A percentile compares a stretch with the other conserved stretches of the same genome.
Conservation (phyloP, 2,888 invertebrate genomes). For the Tachina lurida region DNA sequence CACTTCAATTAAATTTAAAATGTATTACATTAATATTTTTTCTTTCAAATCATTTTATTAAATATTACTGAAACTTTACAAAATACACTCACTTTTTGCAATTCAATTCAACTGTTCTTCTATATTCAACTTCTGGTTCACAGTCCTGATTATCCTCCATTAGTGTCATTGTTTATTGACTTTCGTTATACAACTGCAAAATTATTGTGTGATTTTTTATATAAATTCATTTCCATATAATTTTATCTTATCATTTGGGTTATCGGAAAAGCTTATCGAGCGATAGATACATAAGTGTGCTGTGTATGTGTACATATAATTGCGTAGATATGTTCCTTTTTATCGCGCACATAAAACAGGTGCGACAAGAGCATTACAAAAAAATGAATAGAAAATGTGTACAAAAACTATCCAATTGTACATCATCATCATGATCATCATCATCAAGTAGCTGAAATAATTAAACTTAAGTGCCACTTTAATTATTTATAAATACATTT, state of each 20-base stretch:
- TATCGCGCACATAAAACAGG: background rate
- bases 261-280: background rate
- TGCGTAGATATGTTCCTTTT: conserved; percentile 3
- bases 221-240: background rate
- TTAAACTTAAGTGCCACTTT: too few species aligned
- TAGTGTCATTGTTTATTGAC: conserved; percentile 57
- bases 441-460: too few species aligned
- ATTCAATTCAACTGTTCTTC: background rate
- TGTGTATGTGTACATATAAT: background rate
- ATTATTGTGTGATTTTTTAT: conserved; percentile 7
- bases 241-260: conserved; percentile 42
- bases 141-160: conserved; percentile 4
- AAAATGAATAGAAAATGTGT: background rate
- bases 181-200: conserved; percentile 36
- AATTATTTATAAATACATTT: too few species aligned
- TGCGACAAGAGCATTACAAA: background rate
- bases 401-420: too few species aligned
- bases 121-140: background rate
- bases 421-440: too few species aligned
- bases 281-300: background rate
- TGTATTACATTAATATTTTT: too few species aligned
- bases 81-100: conserved; percentile 38
- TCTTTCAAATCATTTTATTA: too few species aligned
- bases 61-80: background rate
- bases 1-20: too few species aligned